These are phyloP conservation scores for Cyclopterus lumpus DNA, from an alignment of 2,797 vertebrate species.

Conservation along the genomic window DNA sequence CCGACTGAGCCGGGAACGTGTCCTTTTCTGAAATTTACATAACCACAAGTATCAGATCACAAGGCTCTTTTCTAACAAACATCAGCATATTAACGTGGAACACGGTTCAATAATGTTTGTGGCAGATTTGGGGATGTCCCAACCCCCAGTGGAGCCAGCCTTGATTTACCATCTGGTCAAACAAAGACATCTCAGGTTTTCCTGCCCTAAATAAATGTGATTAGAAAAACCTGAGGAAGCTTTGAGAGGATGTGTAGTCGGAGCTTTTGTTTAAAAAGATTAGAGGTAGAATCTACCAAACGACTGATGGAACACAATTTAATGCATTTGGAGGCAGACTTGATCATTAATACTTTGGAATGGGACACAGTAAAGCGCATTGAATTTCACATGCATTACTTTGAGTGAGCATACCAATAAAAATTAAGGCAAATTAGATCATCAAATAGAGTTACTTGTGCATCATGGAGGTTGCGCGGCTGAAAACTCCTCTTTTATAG, in stretches of 20 bases:
- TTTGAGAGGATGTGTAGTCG: constrained; percentile 23
- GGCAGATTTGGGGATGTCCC: constrained; percentile 66
- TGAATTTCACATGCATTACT: too few relatives aligned
- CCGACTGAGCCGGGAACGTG: not conserved
- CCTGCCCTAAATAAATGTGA: constrained; percentile 75
- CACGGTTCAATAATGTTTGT: constrained; percentile 63
- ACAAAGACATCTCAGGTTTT: constrained; percentile 78
- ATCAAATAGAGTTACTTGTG: not conserved
- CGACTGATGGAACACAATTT: not conserved
- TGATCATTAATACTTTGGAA: too few relatives aligned
- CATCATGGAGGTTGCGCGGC: not conserved
- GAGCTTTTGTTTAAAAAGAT: constrained; percentile 23
- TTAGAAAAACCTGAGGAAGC: constrained; percentile 74
- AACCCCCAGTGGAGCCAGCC: constrained; percentile 61
- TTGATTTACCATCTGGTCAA: constrained; percentile 82
- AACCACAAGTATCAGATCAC: not conserved
- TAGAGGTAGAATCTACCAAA: not conserved
- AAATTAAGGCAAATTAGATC: not conserved
- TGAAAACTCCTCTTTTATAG: not conserved
- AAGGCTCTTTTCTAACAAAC: constrained; percentile 10
- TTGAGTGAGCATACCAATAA: not conserved
- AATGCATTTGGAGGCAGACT: too few relatives aligned
- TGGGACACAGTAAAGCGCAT: too few relatives aligned
- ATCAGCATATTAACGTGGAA: constrained; percentile 46
- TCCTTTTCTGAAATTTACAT: not conserved